Evolutionary conservation across 2,113 vertebrate genomes (phyloP).

Genomic region (Periophthalmus modestus): DNA sequence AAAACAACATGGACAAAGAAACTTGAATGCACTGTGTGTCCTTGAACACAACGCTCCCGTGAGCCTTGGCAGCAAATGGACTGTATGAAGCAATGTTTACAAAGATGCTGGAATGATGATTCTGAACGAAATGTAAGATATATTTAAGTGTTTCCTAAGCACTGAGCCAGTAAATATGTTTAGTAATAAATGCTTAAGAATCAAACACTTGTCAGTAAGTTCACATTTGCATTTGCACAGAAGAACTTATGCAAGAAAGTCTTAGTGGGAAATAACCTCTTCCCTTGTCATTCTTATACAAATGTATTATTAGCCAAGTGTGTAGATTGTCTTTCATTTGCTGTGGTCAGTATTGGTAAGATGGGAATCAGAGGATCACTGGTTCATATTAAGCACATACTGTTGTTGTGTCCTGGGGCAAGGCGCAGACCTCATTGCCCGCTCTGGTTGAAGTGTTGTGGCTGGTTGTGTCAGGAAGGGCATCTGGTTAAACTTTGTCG

Average conservation of each 20-base stretch:
- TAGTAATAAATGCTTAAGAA: background rate
- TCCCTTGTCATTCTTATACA: background rate
- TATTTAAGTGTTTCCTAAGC: background rate
- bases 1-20: background rate
- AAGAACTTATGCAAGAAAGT: background rate
- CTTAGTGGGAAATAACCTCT: background rate
- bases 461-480: background rate
- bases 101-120: background rate
- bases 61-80: background rate
- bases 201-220: background rate
- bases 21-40: background rate
- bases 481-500: background rate
- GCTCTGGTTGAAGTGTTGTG: background rate
- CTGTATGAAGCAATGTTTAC: slow-evolving; percentile 7
- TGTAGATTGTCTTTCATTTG: background rate
- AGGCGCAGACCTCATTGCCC: background rate
- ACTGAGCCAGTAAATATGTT: background rate
- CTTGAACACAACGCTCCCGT: slow-evolving; percentile 1
- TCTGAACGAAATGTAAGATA: background rate
- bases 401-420: background rate
- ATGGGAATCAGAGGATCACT: background rate
- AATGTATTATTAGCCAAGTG: background rate
- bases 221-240: slow-evolving; percentile 9
- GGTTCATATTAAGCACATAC: background rate
- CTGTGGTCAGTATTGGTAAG: background rate